Evolutionary conservation across 37 sponge, comb jelly and placozoan genomes (phyloP).

Genomic region (Petrosia ficiformis): DNA sequence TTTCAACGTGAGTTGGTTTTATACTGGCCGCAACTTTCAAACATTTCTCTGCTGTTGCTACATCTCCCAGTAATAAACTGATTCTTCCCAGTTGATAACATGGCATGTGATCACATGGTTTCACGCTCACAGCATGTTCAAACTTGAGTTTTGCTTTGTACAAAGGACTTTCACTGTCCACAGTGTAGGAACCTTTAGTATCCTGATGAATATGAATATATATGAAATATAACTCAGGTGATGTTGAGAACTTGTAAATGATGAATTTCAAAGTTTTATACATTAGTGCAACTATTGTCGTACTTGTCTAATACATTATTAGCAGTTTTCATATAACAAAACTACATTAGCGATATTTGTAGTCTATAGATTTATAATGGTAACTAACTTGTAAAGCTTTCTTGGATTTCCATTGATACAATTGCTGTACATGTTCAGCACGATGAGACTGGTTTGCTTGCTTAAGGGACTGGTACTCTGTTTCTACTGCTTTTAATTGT

Average conservation of each 20-base stretch:
- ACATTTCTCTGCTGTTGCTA: conserved; percentile 51
- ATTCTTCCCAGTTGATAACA: conserved; percentile 81
- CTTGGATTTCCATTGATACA: conserved; percentile 95
- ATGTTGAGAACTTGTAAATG: neutral
- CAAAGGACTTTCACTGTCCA: conserved; percentile 64
- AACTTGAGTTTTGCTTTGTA: conserved; percentile 74
- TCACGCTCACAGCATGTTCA: conserved; percentile 67
- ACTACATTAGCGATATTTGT: too few relatives aligned
- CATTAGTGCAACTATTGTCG: neutral
- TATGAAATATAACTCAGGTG: neutral
- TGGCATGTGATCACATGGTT: conserved; percentile 46
- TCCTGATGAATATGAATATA: neutral
- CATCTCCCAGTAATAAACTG: conserved; percentile 67
- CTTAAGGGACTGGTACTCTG: conserved; percentile 88
- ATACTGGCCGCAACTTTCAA: conserved; percentile 71
- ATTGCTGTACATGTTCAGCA: conserved; percentile 90
- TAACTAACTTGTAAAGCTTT: conserved; percentile 66
- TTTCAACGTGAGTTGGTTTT: conserved; percentile 60
- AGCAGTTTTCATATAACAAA: neutral
- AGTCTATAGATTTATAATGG: too few relatives aligned
- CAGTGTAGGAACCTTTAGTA: conserved; percentile 51
- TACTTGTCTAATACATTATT: neutral
- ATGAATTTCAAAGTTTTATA: neutral
- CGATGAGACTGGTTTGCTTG: conserved; percentile 75
- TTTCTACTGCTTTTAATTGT: conserved; percentile 94